phyloP scores from a whole-genome alignment of 2,888 invertebrate genomes.

The Apotomis capreana region DNA sequence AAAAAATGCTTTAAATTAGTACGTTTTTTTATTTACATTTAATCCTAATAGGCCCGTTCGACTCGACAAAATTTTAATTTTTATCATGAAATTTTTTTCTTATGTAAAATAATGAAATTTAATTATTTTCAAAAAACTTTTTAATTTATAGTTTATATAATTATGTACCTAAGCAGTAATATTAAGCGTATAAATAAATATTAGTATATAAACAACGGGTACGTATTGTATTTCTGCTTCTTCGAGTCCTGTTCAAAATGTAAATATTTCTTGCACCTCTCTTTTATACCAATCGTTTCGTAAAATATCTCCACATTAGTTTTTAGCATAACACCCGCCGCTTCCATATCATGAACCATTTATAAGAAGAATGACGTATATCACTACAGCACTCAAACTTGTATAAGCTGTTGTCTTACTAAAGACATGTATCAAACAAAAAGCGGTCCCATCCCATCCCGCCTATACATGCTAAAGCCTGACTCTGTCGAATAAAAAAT shows the following conservation, averaged over 20 bases:
- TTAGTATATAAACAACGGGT: too few relatives aligned
- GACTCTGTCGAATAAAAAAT: slow-evolving; percentile 69
- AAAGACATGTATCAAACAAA: slow-evolving; percentile 50
- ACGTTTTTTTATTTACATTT: too few relatives aligned
- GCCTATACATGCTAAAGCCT: slow-evolving; percentile 54
- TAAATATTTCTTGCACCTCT: slow-evolving; percentile 23
- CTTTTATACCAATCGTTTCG: slow-evolving; percentile 18
- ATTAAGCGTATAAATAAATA: too few relatives aligned
- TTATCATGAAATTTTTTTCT: too few relatives aligned
- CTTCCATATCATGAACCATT: slow-evolving; percentile 16
- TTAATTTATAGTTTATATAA: too few relatives aligned
- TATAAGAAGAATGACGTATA: not conserved
- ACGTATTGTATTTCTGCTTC: too few relatives aligned
- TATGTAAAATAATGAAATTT: too few relatives aligned
- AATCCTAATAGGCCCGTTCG: too few relatives aligned
- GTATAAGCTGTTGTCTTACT: not conserved
- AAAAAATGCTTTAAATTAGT: too few relatives aligned
- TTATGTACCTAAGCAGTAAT: too few relatives aligned
- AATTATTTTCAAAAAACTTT: too few relatives aligned
- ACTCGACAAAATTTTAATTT: too few relatives aligned
- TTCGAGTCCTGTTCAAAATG: not conserved
- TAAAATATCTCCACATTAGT: slow-evolving; percentile 31
- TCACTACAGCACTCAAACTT: not conserved
- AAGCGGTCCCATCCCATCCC: slow-evolving; percentile 58
- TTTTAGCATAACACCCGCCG: slow-evolving; percentile 29